A percentile compares a stretch with the other conserved stretches of the same genome.
phyloP scores from a whole-genome alignment of 2,888 invertebrate species.

The Reticulitermes lucifugus region DNA sequence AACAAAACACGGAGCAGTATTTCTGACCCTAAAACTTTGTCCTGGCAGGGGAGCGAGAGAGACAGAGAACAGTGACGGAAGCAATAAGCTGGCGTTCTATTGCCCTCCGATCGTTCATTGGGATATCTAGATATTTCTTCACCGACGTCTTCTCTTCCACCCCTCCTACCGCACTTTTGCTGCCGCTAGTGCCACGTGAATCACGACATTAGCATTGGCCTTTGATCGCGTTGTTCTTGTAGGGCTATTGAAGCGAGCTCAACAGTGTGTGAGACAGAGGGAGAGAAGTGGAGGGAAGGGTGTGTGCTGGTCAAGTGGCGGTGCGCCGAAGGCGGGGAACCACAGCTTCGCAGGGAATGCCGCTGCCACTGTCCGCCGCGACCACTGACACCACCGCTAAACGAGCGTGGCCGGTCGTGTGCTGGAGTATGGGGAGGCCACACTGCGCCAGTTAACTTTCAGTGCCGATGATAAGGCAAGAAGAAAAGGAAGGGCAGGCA shows the following conservation, averaged over 20 bases:
- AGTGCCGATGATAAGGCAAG: no score
- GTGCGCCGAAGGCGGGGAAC: constrained; percentile 36
- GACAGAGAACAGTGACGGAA: not conserved
- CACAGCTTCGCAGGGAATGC: constrained; percentile 40
- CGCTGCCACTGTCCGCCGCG: constrained; percentile 3
- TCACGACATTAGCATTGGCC: constrained; percentile 26
- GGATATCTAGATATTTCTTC: constrained; percentile 7
- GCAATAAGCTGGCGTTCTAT: not conserved
- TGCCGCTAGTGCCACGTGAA: not conserved
- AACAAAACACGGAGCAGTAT: not conserved
- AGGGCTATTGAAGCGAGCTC: not conserved
- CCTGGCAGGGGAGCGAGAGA: not conserved
- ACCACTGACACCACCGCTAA: constrained; percentile 22
- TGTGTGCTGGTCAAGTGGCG: constrained; percentile 33
- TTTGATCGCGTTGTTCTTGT: constrained; percentile 27
- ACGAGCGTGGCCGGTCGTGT: not conserved
- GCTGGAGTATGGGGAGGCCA: not conserved
- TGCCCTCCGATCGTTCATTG: constrained; percentile 5
- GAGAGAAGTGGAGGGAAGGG: not conserved
- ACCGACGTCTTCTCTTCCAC: not conserved
- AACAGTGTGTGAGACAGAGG: not conserved
- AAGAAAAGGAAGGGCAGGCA: no score
- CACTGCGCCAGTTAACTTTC: no score
- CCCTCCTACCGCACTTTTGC: not conserved
- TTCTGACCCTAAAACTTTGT: constrained; percentile 7